phyloP scores from a whole-genome alignment of 2,797 vertebrate genomes.

The Epinephelus awoara region DNA sequence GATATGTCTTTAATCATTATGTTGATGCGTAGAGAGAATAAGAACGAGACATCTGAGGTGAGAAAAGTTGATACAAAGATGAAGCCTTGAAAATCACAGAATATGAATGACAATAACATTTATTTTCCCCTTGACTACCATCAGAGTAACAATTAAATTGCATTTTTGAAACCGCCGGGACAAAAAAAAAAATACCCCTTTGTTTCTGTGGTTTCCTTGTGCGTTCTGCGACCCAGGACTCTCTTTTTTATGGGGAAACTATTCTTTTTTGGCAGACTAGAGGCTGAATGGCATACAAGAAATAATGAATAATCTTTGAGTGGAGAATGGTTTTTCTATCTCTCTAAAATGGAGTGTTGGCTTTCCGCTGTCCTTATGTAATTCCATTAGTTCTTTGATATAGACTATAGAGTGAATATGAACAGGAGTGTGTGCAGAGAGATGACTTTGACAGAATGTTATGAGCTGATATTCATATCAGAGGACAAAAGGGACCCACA shows the following conservation, averaged over 20 bases:
- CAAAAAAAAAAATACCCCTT: constrained; percentile 7
- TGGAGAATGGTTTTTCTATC: constrained; percentile 55
- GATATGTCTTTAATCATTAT: background rate
- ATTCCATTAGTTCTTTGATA: constrained; percentile 71
- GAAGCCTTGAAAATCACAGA: constrained; percentile 42
- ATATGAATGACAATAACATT: constrained; percentile 52
- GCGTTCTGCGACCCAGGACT: constrained; percentile 12
- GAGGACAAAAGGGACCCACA: constrained; percentile 43
- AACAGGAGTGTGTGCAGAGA: constrained; percentile 50
- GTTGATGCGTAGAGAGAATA: background rate
- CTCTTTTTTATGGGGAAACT: constrained; percentile 31
- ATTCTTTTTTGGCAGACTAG: constrained; percentile 52
- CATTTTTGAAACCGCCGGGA: constrained; percentile 44
- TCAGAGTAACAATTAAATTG: constrained; percentile 53
- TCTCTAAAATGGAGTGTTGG: constrained; percentile 57
- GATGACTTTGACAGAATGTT: constrained; percentile 66
- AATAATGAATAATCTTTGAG: constrained; percentile 63
- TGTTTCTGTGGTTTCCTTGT: constrained; percentile 35
- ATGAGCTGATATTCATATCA: constrained; percentile 59
- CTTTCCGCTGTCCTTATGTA: constrained; percentile 68
- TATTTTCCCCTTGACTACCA: constrained; percentile 46
- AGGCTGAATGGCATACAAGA: constrained; percentile 52
- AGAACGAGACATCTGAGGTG: background rate
- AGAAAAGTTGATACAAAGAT: constrained; percentile 14
- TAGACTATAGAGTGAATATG: constrained; percentile 57